A percentile compares a stretch with the other conserved stretches of the same genome.
phyloP scores from a whole-genome alignment of 2,113 vertebrate species.

The Onychostruthus taczanowskii region DNA sequence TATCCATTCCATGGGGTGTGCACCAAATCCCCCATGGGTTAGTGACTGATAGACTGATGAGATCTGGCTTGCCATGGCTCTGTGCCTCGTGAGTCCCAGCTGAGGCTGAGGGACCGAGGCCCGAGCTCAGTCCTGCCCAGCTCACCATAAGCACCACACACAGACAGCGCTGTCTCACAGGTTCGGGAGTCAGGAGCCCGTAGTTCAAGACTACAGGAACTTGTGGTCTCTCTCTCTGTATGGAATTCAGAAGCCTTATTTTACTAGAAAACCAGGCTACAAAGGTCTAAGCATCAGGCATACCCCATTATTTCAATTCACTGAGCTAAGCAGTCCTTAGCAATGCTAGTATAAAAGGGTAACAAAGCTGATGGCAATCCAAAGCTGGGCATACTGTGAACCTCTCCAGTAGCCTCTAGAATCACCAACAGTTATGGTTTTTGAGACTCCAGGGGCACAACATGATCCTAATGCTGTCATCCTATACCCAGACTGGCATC shows the following conservation, averaged over 20 bases:
- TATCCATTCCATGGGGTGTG: not conserved
- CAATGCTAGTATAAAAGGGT: not conserved
- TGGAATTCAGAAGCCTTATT: not conserved
- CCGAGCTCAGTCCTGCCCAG: not conserved
- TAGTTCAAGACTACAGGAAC: not conserved
- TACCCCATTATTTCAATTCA: not conserved
- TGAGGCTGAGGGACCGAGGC: not conserved
- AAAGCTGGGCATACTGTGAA: not conserved
- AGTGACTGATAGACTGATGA: not conserved
- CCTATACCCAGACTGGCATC: not conserved
- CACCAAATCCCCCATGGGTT: not conserved
- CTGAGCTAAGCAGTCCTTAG: not conserved
- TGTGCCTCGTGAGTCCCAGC: not conserved
- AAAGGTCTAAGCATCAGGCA: not conserved
- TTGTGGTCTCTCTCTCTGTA: not conserved
- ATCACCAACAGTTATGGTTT: not conserved
- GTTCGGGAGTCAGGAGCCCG: not conserved
- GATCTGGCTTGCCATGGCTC: not conserved
- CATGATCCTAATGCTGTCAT: not conserved
- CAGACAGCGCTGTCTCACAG: rapidly evolving
- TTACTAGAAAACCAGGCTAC: not conserved
- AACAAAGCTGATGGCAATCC: not conserved
- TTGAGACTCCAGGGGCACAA: not conserved
- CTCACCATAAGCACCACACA: not conserved
- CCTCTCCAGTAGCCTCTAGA: not conserved